A percentile compares a stretch with the other conserved stretches of the same genome.
phyloP scores from a whole-genome alignment of 2,113 vertebrate species.

The Scolopax mira region DNA sequence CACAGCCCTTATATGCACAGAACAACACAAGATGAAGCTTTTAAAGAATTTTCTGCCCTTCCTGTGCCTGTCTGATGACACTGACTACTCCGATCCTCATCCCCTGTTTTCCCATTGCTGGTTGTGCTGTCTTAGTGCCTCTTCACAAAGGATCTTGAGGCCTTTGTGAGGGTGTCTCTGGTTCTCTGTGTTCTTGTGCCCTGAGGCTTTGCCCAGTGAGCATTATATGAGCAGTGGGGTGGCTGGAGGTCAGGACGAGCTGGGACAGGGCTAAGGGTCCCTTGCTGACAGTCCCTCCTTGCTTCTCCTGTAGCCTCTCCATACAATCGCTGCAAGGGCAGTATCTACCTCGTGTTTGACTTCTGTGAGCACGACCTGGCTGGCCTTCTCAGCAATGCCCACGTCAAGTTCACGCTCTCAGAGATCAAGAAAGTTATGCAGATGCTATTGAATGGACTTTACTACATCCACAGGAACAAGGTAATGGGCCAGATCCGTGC shows the following conservation, averaged over 20 bases:
- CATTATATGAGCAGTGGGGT: neutral
- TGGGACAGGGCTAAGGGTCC: accelerated
- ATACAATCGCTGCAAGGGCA: conserved; percentile 97
- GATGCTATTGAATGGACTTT: conserved; percentile 96
- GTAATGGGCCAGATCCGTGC: conserved; percentile 51
- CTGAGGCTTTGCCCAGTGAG: neutral
- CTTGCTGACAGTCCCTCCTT: neutral
- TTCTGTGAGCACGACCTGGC: conserved; percentile 98
- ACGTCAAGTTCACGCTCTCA: conserved; percentile 94
- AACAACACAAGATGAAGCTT: neutral
- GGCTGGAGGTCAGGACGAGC: neutral
- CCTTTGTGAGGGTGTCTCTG: neutral
- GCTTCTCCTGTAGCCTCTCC: conserved; percentile 82
- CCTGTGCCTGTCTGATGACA: neutral
- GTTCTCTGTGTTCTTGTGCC: neutral
- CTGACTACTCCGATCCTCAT: neutral
- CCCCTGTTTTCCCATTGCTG: neutral
- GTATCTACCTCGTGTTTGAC: conserved; percentile 98
- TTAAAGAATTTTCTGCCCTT: neutral
- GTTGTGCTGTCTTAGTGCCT: neutral
- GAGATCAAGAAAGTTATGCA: conserved; percentile 99
- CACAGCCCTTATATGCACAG: accelerated
- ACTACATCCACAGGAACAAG: conserved; percentile 99
- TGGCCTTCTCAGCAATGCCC: conserved; percentile 92
- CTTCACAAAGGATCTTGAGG: neutral